Evolutionary conservation across 2,888 invertebrate genomes (phyloP), one percentile per base, ranked within the genome.

Genomic region (Psylliodes chrysocephalus): DNA sequence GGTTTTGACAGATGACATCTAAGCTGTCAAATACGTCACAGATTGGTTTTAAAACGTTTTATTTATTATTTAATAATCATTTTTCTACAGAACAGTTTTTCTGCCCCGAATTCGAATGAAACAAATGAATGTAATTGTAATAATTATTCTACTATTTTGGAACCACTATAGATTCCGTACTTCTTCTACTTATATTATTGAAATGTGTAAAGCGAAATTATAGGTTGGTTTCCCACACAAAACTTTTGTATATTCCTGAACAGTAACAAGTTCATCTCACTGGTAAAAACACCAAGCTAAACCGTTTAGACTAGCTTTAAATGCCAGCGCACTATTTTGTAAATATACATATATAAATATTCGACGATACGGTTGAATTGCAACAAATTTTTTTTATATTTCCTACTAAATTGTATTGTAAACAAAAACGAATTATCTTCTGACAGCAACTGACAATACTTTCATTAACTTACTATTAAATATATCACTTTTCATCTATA

Each of bases 251-350:
- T 77, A 77, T 77, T 74, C 72, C 75, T 76, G 77, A 77, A 77
- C 77, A 73, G 66, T 69, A 68, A 69, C 69, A 72, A 67, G 74
- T 75, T 75, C 74, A 75, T 76, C 79, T 79, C 80, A 80, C 80
- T 80, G 80, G 79, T 80, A 79, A 76, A 77, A 80, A 79, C 80
- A 80, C 79, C 80, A 80, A 80, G 75, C 77, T 79, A 77, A n/a
- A 77, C 73, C 75, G 75, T 73, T n/a, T 79, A 78, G 77, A 75
- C 74, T 78, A 78, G 77, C 78, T 75, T 77, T 75, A 75, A 75
- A 70, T 73, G 77, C 78, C 78, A 77, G 77, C 78, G 77, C 77
- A 78, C 77, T 75, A 68, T 63, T n/a, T 61, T 68, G 62, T 68
- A 68, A n/a, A n/a, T 63, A 70, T 60, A 64, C 62, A 70, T 60